A percentile compares a stretch with the other conserved stretches of the same genome.
phyloP scores from a whole-genome alignment of 2,888 invertebrate species.

The Baccha elongata region DNA sequence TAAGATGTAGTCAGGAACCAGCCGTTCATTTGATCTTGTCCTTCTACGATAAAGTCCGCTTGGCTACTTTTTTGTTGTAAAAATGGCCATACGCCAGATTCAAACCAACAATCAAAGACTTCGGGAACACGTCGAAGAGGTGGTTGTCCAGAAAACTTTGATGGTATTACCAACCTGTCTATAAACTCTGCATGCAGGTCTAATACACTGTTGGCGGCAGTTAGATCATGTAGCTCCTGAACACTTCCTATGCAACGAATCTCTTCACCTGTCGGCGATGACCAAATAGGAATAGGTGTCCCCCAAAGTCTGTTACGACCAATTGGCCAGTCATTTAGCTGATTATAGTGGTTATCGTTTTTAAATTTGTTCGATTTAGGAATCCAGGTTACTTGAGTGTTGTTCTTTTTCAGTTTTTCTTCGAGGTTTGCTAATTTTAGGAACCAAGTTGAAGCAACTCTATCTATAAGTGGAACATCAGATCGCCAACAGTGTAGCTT shows the following conservation, averaged over 20 bases:
- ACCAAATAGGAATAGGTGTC: slow-evolving; percentile 98
- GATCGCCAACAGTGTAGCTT: slow-evolving; percentile 99
- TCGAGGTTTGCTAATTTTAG: slow-evolving; percentile 93
- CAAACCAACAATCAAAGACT: slow-evolving; percentile 99
- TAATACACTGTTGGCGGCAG: slow-evolving; percentile 88
- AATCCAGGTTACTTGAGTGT: slow-evolving; percentile 95
- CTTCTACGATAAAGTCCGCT: slow-evolving; percentile 98
- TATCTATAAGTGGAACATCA: slow-evolving; percentile 97
- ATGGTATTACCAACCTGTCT: slow-evolving; percentile 95
- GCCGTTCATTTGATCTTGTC: slow-evolving; percentile 96
- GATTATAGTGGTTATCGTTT: slow-evolving; percentile 91
- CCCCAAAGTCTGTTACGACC: slow-evolving; percentile 98
- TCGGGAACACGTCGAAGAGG: slow-evolving; percentile 92
- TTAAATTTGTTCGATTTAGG: slow-evolving; percentile 96
- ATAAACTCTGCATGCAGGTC: slow-evolving; percentile 96
- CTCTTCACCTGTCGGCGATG: slow-evolving; percentile 94
- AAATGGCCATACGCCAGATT: slow-evolving; percentile 98
- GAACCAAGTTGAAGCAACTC: slow-evolving; percentile 98
- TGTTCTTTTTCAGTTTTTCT: slow-evolving; percentile 89
- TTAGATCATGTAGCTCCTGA: slow-evolving; percentile 90
- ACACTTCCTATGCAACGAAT: slow-evolving; percentile 95
- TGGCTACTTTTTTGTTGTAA: slow-evolving; percentile 96
- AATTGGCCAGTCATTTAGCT: slow-evolving; percentile 97
- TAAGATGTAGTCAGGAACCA: slow-evolving; percentile 98
- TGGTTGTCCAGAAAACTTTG: slow-evolving; percentile 91